Evolutionary conservation across 2,113 vertebrate genomes (phyloP), one percentile per base, ranked within the genome.

Genomic region (Toxotes chatareus): DNA sequence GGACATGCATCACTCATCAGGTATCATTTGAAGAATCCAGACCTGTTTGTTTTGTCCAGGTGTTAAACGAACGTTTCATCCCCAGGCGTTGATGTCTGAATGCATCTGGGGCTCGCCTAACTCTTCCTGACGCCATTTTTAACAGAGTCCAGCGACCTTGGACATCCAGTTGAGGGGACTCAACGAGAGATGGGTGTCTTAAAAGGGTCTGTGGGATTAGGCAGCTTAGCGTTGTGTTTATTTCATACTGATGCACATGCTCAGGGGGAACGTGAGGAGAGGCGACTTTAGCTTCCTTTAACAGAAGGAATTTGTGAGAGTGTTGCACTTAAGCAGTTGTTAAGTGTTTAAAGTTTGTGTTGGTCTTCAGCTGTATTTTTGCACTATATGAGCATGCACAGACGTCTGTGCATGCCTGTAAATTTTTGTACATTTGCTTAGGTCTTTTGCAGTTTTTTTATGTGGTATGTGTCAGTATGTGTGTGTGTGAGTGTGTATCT

Each of bases 21-120:
- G 23, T 53, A 62, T 86, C 85, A 59, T 70, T 84, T 46, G 34
- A 73, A 68, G 75, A 64, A 83, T 76, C 74, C 83, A 69, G 64
- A 68, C 88, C 60, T 60, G 80, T 88, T 91, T 86, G 85, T 87
- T 27, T 75, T 66, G 87, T 76, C 64, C 61, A 5, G 71, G 71
- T 32, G 79, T 77, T 75, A 86, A 93, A 75, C 12, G 21, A 66
- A 55, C 8, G 69, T 65, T 86, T 88, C 53, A 61, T 78, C 81
- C 76, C 36, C 56, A 11, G 70, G 44, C 47, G 77, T 70, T 76
- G 77, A 83, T 47, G 61, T 76, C 60, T 34, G 42, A 46, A 80
- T 42, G 21, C 70, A 11, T 53, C 46, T 11, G 57, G 42, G 32
- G 36, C 51, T 56, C 12, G 17, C 17, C 64, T 14, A 55, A 36